A percentile compares a stretch with the other conserved stretches of the same genome.
Evolutionary conservation across 2,113 vertebrate genomes (phyloP).

Genomic region (Zingel zingel): DNA sequence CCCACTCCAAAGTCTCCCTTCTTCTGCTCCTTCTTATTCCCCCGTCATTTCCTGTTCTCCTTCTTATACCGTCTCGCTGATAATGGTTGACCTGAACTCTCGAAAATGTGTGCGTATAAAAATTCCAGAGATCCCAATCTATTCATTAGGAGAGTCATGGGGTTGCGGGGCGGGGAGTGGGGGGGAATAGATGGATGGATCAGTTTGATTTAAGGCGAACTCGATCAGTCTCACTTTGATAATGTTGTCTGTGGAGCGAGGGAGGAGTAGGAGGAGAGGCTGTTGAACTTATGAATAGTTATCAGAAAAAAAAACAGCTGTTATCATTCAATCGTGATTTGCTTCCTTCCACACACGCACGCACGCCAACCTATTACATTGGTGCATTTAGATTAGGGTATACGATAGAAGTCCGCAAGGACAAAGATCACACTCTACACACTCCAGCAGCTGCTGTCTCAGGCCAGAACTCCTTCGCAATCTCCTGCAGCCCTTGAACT

Average conservation of each 20-base stretch:
- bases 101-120: constrained; percentile 76
- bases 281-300: constrained; percentile 67
- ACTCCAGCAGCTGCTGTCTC: constrained; percentile 53
- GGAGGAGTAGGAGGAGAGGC: constrained; percentile 23
- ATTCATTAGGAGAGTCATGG: constrained; percentile 55
- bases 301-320: constrained; percentile 46
- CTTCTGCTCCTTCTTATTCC: constrained; percentile 51
- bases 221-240: constrained; percentile 67
- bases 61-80: constrained; percentile 30
- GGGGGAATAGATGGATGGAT: constrained; percentile 15
- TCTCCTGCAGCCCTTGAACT: constrained; percentile 82
- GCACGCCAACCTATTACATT: constrained; percentile 20
- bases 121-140: constrained; percentile 77
- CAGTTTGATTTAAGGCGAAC: constrained; percentile 81
- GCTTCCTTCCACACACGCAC: constrained; percentile 20
- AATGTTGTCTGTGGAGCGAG: constrained; percentile 53
- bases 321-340: constrained; percentile 56
- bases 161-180: no score
- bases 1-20: constrained; percentile 39
- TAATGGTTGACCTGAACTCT: constrained; percentile 74
- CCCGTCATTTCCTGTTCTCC: constrained; percentile 6
- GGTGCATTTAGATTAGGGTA: constrained; percentile 52
- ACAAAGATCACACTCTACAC: constrained; percentile 46
- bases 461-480: constrained; percentile 41
- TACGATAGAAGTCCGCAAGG: constrained; percentile 44